phyloP scores from a whole-genome alignment of 1,140 invertebrate genomes.

The Nixonia krombeini region DNA sequence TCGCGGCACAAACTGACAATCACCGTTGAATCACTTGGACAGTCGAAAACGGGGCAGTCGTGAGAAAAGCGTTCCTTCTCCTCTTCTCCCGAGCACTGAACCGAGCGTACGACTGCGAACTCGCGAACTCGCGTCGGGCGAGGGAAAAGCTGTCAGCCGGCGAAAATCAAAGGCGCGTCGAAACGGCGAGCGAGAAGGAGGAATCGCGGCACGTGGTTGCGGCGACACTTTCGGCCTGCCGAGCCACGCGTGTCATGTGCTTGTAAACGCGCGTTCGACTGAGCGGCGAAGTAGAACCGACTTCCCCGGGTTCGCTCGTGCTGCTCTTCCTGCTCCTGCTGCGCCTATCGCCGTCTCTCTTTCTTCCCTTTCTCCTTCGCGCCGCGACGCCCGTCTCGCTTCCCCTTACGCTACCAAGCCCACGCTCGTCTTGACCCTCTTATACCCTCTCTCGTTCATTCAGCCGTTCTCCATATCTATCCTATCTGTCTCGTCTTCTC shows the following conservation, averaged over 20 bases:
- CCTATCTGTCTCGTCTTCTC: background rate
- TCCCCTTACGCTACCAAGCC: constrained; percentile 19
- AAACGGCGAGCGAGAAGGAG: constrained; percentile 1
- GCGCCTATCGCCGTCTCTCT: constrained; percentile 45
- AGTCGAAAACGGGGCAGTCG: background rate
- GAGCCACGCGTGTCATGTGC: constrained; percentile 62
- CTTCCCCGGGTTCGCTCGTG: constrained; percentile 51
- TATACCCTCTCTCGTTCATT: constrained; percentile 40
- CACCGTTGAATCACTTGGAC: background rate
- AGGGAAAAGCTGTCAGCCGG: too few species aligned
- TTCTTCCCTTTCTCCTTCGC: constrained; percentile 40
- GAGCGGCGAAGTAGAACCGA: constrained; percentile 52
- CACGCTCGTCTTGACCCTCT: constrained; percentile 25
- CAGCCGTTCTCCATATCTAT: constrained; percentile 16
- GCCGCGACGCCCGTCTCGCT: constrained; percentile 27
- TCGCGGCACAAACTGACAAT: background rate
- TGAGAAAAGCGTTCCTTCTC: background rate
- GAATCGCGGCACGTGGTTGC: constrained; percentile 56
- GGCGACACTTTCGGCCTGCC: constrained; percentile 46
- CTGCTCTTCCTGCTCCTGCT: constrained; percentile 55
- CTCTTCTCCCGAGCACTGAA: background rate
- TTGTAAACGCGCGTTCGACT: constrained; percentile 69
- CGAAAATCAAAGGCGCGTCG: background rate
- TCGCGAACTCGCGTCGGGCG: too few species aligned
- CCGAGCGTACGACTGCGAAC: background rate